phyloP scores from a whole-genome alignment of 2,888 invertebrate species.

The Agonopterix arenella region DNA sequence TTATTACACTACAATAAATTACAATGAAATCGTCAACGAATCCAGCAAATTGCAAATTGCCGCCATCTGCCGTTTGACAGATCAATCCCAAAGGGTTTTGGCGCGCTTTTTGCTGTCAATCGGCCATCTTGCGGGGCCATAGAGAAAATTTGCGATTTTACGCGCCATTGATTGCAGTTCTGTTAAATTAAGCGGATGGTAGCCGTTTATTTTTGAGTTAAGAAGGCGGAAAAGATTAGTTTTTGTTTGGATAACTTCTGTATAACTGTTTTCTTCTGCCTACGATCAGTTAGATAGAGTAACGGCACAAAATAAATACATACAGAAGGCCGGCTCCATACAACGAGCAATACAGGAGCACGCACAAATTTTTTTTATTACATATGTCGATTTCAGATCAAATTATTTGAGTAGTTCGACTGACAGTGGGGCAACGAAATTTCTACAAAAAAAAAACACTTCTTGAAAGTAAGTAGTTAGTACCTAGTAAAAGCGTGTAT shows the following conservation, averaged over 20 bases:
- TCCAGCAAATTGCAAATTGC: conserved; percentile 56
- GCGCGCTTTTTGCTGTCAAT: conserved; percentile 31
- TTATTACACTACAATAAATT: conserved; percentile 63
- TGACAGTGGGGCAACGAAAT: too few relatives aligned
- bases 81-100: conserved; percentile 70
- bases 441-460: too few relatives aligned
- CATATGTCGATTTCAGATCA: too few relatives aligned
- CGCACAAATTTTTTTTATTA: too few relatives aligned
- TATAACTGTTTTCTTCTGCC: conserved; percentile 11
- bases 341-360: too few relatives aligned
- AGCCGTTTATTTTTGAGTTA: conserved; percentile 40
- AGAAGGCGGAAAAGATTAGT: conserved; percentile 10
- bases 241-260: conserved; percentile 14
- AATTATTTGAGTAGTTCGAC: too few relatives aligned
- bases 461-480: too few relatives aligned
- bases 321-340: too few relatives aligned
- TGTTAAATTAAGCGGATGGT: conserved; percentile 56
- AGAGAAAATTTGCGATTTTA: conserved; percentile 68
- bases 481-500: too few relatives aligned
- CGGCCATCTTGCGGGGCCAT: conserved; percentile 47
- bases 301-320: too few relatives aligned
- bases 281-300: too few relatives aligned
- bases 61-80: conserved; percentile 61
- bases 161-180: conserved; percentile 61
- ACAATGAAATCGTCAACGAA: conserved; percentile 63